Evolutionary conservation across 2,113 vertebrate genomes (phyloP), one percentile per base, ranked within the genome.

Genomic region (Zosterops japonicus): DNA sequence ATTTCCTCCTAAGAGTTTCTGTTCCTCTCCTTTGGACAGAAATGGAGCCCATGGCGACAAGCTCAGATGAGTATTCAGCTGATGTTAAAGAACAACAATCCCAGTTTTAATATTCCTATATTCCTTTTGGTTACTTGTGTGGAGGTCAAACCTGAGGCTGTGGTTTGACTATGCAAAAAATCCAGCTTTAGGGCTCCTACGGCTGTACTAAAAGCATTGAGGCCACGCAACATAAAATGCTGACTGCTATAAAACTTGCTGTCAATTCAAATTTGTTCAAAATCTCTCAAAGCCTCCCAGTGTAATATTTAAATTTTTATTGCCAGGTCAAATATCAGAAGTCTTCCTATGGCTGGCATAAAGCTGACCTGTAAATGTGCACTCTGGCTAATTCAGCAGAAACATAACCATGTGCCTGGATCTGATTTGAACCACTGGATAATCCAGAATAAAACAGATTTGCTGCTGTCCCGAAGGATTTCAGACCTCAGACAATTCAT

Each of bases 221-320:
- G 65, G 24, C 76, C 64, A 74, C 67, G 29, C 83, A 68, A 86
- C 52, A 74, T 4, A 89, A 94, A 86, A 81, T 75, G 94, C 90
- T 92, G 90, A 96, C 63, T 95, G 39, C 55, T 75, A 14, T 85
- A 89, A 94, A 94, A 95, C 81, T 89, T 80, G 44, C 89, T 94
- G 95, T 94, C 94, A 92, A 70, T 97, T 94, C 86, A 94, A 81
- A 94, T 94, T 83, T 96, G 68, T 80, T 89, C 76, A 87, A 90
- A 96, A 77, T 74, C 68, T 86, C 91, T 89, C 60, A 93, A 89
- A 94, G 76, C 71, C 63, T 95, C 60, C 56, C 52, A 81, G 83
- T 0, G 0, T 52, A 86, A 71, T 86, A 89, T 93, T 90, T 90
- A 92, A 71, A 77, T 87, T 90, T 94, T 87, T 94, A 94, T 92